Percentiles rank a stretch among this genome's conserved stretches.
These are phyloP conservation scores for Trachelus tabidus DNA, from an alignment of 2,888 invertebrate genomes.

Conservation along the genomic window DNA sequence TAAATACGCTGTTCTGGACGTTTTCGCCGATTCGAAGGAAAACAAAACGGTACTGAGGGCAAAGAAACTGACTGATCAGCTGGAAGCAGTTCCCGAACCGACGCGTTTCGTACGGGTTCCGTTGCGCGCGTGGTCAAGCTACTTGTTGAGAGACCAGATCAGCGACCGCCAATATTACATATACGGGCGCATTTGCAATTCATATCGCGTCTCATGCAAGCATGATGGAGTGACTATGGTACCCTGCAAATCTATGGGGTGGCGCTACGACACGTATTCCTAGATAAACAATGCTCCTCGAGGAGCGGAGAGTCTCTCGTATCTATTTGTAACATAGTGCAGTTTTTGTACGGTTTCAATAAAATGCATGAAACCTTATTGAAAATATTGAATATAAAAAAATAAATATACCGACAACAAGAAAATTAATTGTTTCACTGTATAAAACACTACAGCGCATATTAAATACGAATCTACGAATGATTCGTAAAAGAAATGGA, in stretches of 20 bases:
- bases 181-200: slow-evolving; percentile 48
- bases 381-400: too few species aligned
- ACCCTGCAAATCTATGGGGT: background rate
- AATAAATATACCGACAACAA: too few species aligned
- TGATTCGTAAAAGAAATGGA: too few species aligned
- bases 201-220: slow-evolving; percentile 51
- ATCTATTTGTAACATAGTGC: too few species aligned
- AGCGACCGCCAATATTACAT: slow-evolving; percentile 41
- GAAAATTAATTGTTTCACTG: too few species aligned
- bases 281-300: too few species aligned
- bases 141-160: slow-evolving; percentile 41
- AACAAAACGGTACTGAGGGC: slow-evolving; percentile 8
- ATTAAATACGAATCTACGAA: too few species aligned
- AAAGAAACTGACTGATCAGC: background rate
- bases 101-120: slow-evolving; percentile 8
- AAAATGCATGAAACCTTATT: too few species aligned
- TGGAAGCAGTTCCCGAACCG: slow-evolving; percentile 21
- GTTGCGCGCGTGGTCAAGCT: slow-evolving; percentile 28
- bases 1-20: background rate
- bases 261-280: too few species aligned
- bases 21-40: slow-evolving; percentile 5
- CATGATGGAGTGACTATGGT: slow-evolving; percentile 36
- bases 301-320: too few species aligned
- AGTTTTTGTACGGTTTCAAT: too few species aligned
- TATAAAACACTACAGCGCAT: too few species aligned